Conservation (phyloP, 2,888 invertebrate species). For the Xestia xanthographa region DNA sequence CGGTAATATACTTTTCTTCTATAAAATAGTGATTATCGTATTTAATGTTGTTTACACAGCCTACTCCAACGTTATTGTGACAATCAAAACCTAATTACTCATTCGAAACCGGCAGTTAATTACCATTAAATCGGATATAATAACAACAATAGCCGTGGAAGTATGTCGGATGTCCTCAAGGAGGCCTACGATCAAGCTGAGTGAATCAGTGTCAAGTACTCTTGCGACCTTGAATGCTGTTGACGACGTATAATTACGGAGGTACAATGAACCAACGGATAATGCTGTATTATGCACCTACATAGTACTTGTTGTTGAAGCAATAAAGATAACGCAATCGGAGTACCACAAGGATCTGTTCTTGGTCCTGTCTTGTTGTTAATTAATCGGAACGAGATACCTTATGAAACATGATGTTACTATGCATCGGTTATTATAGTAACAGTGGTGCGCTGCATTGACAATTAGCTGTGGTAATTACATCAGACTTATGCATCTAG, state of each 20-base stretch:
- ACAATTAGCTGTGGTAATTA: slow-evolving; percentile 37
- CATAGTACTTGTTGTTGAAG: slow-evolving; percentile 49
- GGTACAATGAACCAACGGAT: slow-evolving; percentile 74
- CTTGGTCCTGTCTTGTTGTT: slow-evolving; percentile 52
- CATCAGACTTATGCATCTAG: slow-evolving; percentile 48
- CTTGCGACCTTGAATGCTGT: slow-evolving; percentile 71
- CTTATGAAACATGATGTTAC: slow-evolving; percentile 1
- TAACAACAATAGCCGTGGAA: slow-evolving; percentile 71
- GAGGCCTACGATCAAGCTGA: slow-evolving; percentile 74
- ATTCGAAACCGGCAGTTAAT: slow-evolving; percentile 66
- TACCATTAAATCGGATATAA: slow-evolving; percentile 65
- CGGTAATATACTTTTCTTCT: not conserved
- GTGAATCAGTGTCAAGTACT: slow-evolving; percentile 83
- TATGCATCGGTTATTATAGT: slow-evolving; percentile 25
- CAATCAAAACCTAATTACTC: slow-evolving; percentile 42
- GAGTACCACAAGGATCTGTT: slow-evolving; percentile 58
- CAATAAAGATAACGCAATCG: slow-evolving; percentile 64
- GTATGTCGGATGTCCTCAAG: slow-evolving; percentile 85
- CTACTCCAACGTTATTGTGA: slow-evolving; percentile 7
- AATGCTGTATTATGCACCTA: slow-evolving; percentile 55
- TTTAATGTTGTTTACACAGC: slow-evolving; percentile 25
- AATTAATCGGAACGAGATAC: slow-evolving; percentile 4
- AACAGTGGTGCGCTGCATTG: slow-evolving; percentile 29
- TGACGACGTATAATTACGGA: slow-evolving; percentile 63
- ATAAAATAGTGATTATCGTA: slow-evolving; percentile 3